These are phyloP conservation scores for Spondyliosoma cantharus DNA, from an alignment of 2,797 vertebrate species.

Conservation along the genomic window DNA sequence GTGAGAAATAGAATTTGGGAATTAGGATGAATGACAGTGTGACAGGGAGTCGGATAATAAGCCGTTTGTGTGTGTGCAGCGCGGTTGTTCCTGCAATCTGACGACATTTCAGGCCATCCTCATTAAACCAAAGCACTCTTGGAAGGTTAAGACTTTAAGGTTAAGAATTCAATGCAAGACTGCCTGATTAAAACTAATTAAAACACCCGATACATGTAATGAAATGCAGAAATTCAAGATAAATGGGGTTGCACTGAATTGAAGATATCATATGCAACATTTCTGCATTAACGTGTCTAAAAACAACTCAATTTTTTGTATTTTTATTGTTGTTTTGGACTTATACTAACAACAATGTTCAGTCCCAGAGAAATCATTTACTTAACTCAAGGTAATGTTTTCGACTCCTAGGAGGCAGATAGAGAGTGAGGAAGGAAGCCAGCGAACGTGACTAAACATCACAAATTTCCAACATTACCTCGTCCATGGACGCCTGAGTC, in stretches of 20 bases:
- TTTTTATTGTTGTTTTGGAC: no score
- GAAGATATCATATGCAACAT: no score
- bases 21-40: conserved; percentile 23
- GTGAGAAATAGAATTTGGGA: conserved; percentile 25
- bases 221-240: neutral
- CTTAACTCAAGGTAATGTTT: no score
- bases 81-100: neutral
- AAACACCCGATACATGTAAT: neutral
- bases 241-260: neutral
- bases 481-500: no score
- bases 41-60: neutral
- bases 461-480: no score
- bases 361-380: no score
- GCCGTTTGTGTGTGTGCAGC: neutral
- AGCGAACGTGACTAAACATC: no score
- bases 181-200: neutral
- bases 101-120: neutral
- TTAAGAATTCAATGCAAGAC: neutral
- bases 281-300: no score
- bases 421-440: no score
- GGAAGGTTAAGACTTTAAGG: neutral
- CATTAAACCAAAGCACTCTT: neutral
- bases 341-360: no score
- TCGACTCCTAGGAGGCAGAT: no score
- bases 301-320: no score